A percentile compares a stretch with the other conserved stretches of the same genome.
Conservation (phyloP, 2,888 invertebrate species). For the Meliscaeva auricollis region DNA sequence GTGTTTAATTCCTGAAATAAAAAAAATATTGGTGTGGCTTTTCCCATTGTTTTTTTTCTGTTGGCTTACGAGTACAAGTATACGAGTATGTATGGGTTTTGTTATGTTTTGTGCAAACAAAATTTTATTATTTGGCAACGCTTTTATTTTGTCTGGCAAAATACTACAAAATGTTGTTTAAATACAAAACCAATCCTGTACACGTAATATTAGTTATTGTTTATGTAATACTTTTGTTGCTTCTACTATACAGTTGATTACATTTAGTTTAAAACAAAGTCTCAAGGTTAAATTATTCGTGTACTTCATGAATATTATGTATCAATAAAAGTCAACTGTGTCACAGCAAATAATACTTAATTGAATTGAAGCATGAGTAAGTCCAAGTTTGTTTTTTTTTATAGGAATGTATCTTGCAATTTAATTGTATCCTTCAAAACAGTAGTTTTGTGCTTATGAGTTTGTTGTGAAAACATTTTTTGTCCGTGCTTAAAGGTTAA, state of each 20-base stretch:
- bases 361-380: not conserved
- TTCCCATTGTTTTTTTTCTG: slow-evolving; percentile 14
- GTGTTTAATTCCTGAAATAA: slow-evolving; percentile 32
- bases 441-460: too few relatives aligned
- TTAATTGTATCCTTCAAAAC: too few relatives aligned
- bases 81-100: not conserved
- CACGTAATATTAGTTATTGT: slow-evolving; percentile 15
- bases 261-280: not conserved
- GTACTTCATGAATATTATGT: not conserved
- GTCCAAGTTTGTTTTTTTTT: not conserved
- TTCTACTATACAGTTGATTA: not conserved
- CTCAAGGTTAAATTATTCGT: slow-evolving; percentile 14
- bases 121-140: slow-evolving; percentile 8
- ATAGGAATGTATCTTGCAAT: not conserved
- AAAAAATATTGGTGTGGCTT: slow-evolving; percentile 39
- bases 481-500: too few relatives aligned
- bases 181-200: slow-evolving; percentile 17
- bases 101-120: slow-evolving; percentile 16
- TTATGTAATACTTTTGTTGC: slow-evolving; percentile 8
- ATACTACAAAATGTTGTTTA: not conserved
- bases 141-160: slow-evolving; percentile 8
- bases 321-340: not conserved
- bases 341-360: slow-evolving; percentile 3
- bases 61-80: not conserved
- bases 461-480: too few relatives aligned